Evolutionary conservation across 2,113 vertebrate species (phyloP).

Genomic region (Hemibagrus wyckioides): DNA sequence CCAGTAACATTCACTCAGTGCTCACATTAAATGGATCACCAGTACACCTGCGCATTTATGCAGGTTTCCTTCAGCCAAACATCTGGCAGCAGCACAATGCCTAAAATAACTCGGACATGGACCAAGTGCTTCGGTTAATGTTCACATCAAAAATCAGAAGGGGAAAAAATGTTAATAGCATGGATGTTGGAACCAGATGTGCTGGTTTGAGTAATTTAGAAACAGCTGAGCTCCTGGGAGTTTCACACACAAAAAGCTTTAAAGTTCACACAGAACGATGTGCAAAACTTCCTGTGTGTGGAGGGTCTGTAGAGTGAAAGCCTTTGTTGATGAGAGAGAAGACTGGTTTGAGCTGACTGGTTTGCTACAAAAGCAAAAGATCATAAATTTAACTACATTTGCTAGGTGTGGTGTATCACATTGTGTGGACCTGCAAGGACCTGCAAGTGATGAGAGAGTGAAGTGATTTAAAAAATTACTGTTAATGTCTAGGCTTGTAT

Average conservation of each 20-base stretch:
- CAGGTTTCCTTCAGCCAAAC: background rate
- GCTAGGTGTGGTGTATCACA: slow-evolving; percentile 7
- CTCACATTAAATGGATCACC: background rate
- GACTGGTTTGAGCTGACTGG: background rate
- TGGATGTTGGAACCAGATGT: background rate
- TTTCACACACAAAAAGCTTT: background rate
- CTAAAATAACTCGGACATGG: background rate
- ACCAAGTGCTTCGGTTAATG: background rate
- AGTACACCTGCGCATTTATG: background rate
- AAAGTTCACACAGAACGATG: background rate
- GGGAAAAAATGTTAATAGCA: background rate
- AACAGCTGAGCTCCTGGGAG: background rate
- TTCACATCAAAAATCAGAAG: background rate
- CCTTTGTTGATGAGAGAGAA: background rate
- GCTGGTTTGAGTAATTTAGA: background rate
- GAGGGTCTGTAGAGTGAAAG: background rate
- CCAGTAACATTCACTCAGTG: background rate
- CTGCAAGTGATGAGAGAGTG: slow-evolving; percentile 9
- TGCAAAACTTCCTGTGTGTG: background rate
- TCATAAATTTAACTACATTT: too few species aligned
- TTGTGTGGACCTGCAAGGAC: slow-evolving; percentile 13
- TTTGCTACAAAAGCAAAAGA: too few species aligned
- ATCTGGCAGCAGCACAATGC: background rate
- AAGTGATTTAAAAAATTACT: slow-evolving; percentile 30
- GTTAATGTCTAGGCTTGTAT: background rate